Conservation (phyloP, 2,888 invertebrate species). For the Embidobia sp. region DNA sequence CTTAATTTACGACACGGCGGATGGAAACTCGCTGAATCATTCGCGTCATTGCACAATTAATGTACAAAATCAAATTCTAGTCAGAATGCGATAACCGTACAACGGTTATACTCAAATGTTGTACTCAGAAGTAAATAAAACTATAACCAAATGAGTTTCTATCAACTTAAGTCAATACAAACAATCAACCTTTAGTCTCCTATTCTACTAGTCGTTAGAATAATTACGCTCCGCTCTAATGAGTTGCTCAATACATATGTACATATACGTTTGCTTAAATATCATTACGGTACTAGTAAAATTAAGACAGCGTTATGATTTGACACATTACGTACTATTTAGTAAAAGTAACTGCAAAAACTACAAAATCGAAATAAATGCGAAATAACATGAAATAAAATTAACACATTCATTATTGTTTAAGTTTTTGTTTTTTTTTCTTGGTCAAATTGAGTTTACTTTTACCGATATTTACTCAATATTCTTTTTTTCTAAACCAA, state of each 20-base stretch:
- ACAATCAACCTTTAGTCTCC: not conserved
- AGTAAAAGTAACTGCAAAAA: no score
- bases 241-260: not conserved
- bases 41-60: conserved; percentile 71
- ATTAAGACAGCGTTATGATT: no score
- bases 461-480: no score
- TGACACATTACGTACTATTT: no score
- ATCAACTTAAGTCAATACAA: conserved; percentile 31
- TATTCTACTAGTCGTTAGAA: conserved; percentile 2
- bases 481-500: no score
- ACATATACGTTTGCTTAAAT: not conserved
- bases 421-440: no score
- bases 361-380: no score
- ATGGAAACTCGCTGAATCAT: conserved; percentile 71
- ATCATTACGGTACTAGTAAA: no score
- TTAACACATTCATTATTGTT: no score
- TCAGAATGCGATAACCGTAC: conserved; percentile 58
- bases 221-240: conserved; percentile 1
- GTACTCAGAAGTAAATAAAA: conserved; percentile 36
- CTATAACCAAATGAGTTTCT: conserved; percentile 32
- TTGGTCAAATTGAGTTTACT: no score
- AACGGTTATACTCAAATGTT: conserved; percentile 37
- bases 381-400: no score
- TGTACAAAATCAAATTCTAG: conserved; percentile 71
- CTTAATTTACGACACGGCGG: conserved; percentile 69